Evolutionary conservation across 2,113 vertebrate genomes (phyloP), one percentile per base, ranked within the genome.

Genomic region (Embiotoca jacksoni): DNA sequence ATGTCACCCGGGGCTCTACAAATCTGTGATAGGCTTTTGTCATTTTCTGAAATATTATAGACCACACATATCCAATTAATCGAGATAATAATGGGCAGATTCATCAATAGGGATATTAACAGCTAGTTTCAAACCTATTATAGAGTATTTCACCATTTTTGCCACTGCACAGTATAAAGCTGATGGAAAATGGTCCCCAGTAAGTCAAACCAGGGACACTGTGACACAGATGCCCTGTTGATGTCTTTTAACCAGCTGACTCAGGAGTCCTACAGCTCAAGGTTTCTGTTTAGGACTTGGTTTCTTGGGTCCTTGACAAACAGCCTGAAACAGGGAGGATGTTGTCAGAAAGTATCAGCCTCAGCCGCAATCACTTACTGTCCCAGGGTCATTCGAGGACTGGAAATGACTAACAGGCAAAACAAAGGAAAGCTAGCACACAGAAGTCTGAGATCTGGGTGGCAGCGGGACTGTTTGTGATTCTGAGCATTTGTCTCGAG

Each of bases 291-390:
- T 71, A 62, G 64, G 14, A 9, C 33, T 23, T 14, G 39, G 58
- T 58, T 77, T 73, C 55, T 56, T 80, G 74, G 36, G 54, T 56
- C 35, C 30, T 74, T 41, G 1, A n/a, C 75, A 64, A 78, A 82
- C 23, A 66, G 56, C 6, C 46, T 75, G 64, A 73, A 62, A 57
- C 74, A 63, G 32, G 32, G 52, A 72, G 63, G 65, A 82, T 55
- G 65, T 65, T 39, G 11, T 69, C 67, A 54, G 63, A 56, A 65
- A 55, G 31, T 8, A 54, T 74, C 52, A 49, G 63, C 62, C 44
- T 39, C 59, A 23, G 23, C 23, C 67, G 54, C 61, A 63, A 62
- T 82, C 78, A 66, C 80, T 71, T 33, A 49, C 30, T 36, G 49
- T 68, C 10, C 35, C 60, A 2, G 50, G 83, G 75, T 80, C 69